Evolutionary conservation across 2,113 vertebrate genomes (phyloP), one percentile per base, ranked within the genome.

Genomic region (Pitta sordida): DNA sequence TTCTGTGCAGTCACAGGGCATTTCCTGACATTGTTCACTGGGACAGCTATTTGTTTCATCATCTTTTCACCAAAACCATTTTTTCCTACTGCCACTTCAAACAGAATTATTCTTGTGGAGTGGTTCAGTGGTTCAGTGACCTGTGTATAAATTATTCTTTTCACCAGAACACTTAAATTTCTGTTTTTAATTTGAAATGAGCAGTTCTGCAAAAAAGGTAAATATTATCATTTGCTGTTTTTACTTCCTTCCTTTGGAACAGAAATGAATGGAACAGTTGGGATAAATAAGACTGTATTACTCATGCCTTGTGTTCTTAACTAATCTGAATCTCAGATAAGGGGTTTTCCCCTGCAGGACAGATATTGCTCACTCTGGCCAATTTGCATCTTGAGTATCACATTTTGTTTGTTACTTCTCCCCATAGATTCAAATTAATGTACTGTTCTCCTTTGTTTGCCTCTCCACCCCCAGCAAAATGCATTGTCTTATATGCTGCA

Each of bases 211-310:
- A 64, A 80, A 88, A 94, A 63, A 2, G 9, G 15, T 73, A 69
- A 91, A 86, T 8, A 9, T 52, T 86, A 56, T 49, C 52, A 29
- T n/a, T 29, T 80, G 32, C 37, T 94, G 70, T 0, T 69, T 86
- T 74, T 83, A 67, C 59, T 96, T 95, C 71, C 75, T 82, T 91
- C 53, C 85, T 70, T 80, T 86, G 52, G 76, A 95, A 74, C 52
- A 81, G 43, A 34, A 80, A 81, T 71, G 67, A 90, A 83, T 65
- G 46, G 74, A 96, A 69, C 59, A 20, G 34, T 83, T 86, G 43
- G 70, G 55, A 90, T 83, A 85, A 93, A 73, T 75, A 78, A 73
- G 51, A 70, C 63, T 56, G 0, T 52, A 86, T 93, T 91, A 94
- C 79, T 93, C 79, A 93, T 58, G 18, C n/a, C 27, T 56, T 55